phyloP scores from a whole-genome alignment of 2,113 vertebrate genomes.

The Urocolius indicus region DNA sequence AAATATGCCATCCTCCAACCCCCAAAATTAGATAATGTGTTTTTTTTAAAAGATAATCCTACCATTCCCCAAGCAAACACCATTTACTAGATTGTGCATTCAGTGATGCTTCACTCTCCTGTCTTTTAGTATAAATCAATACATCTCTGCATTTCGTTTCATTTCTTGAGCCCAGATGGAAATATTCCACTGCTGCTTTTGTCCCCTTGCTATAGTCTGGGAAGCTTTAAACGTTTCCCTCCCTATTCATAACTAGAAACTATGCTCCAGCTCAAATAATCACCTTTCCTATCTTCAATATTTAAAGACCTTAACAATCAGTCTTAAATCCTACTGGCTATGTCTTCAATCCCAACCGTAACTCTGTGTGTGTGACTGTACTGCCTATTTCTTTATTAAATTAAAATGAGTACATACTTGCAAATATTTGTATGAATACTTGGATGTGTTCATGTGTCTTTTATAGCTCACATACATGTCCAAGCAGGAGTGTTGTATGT shows the following conservation, averaged over 20 bases:
- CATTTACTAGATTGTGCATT: background rate
- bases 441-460: background rate
- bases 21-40: background rate
- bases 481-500: background rate
- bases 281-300: background rate
- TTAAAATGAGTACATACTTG: background rate
- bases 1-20: background rate
- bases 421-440: background rate
- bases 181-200: background rate
- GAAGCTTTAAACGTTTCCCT: background rate
- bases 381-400: background rate
- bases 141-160: background rate
- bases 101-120: background rate
- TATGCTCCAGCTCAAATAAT: background rate
- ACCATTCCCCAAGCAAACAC: background rate
- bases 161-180: background rate
- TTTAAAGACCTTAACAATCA: background rate
- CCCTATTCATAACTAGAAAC: background rate
- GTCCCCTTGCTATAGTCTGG: background rate
- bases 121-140: background rate
- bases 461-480: background rate
- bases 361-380: accelerated
- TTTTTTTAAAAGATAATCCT: background rate
- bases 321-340: background rate
- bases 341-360: background rate